Conservation (phyloP, 2,888 invertebrate genomes). For the Sphinx pinastri region DNA sequence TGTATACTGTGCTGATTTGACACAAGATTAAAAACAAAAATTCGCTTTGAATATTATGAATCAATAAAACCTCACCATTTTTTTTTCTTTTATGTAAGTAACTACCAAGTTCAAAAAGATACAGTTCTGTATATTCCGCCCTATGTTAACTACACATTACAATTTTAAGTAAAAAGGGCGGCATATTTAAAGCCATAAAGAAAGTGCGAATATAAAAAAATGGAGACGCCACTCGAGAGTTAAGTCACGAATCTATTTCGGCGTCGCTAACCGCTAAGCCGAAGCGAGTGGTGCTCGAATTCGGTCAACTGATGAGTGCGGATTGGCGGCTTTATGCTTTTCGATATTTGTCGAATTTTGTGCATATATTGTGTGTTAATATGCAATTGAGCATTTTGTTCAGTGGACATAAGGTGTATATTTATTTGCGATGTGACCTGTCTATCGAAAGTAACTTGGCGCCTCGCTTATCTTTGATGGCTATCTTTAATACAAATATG, state of each 20-base stretch:
- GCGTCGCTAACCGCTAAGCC: constrained; percentile 20
- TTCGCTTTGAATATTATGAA: background rate
- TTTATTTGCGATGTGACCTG: background rate
- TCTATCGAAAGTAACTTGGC: too few relatives aligned
- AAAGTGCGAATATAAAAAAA: constrained; percentile 25
- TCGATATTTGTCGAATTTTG: constrained; percentile 8
- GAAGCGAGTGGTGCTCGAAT: constrained; percentile 27
- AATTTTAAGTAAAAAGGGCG: background rate
- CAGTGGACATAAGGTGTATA: background rate
- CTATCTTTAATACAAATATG: too few relatives aligned
- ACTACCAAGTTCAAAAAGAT: background rate
- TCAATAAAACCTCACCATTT: too few relatives aligned
- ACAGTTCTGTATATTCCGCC: background rate
- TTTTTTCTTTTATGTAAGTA: background rate
- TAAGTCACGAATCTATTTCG: constrained; percentile 23
- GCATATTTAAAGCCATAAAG: background rate
- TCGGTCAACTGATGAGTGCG: constrained; percentile 25
- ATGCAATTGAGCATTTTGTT: background rate
- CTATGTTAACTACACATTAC: background rate
- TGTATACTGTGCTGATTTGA: background rate
- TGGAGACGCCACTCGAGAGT: constrained; percentile 15
- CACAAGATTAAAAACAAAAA: background rate
- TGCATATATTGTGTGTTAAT: background rate
- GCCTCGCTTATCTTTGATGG: too few relatives aligned
- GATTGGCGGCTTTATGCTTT: constrained; percentile 18